These are phyloP conservation scores for Tamandua tetradactyla DNA, from an alignment of 2,797 vertebrate genomes.

Conservation along the genomic window DNA sequence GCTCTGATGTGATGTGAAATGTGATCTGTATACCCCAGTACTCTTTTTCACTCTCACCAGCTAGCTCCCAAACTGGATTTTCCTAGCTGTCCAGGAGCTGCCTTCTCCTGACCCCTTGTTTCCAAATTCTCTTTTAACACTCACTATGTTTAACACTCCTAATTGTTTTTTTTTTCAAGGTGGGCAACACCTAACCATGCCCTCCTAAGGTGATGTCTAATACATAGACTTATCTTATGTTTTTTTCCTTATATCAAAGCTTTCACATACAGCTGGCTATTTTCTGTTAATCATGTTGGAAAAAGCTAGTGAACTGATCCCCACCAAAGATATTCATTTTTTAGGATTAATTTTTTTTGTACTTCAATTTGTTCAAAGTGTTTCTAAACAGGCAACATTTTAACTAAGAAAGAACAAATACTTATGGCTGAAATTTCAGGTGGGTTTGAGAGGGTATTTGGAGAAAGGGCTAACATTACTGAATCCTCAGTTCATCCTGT, in stretches of 20 bases:
- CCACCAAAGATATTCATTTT: not conserved
- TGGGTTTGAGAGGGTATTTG: not conserved
- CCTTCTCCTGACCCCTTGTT: no score
- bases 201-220: not conserved
- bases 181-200: not conserved
- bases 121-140: not conserved
- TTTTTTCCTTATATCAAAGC: not conserved
- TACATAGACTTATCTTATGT: not conserved
- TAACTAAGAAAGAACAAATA: constrained; percentile 10
- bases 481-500: not conserved
- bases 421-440: not conserved
- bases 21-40: no score
- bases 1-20: no score
- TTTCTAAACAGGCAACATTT: not conserved
- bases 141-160: not conserved
- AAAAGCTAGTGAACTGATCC: not conserved
- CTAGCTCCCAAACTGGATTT: no score
- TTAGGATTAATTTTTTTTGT: not conserved
- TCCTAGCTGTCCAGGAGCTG: no score
- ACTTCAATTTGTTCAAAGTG: not conserved
- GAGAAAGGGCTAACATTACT: not conserved
- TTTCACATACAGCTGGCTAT: not conserved
- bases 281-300: not conserved
- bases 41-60: no score
- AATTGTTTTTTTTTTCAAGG: not conserved